A percentile compares a stretch with the other conserved stretches of the same genome.
Conservation (phyloP, 2,797 vertebrate species). For the Pangasius krempfi region DNA sequence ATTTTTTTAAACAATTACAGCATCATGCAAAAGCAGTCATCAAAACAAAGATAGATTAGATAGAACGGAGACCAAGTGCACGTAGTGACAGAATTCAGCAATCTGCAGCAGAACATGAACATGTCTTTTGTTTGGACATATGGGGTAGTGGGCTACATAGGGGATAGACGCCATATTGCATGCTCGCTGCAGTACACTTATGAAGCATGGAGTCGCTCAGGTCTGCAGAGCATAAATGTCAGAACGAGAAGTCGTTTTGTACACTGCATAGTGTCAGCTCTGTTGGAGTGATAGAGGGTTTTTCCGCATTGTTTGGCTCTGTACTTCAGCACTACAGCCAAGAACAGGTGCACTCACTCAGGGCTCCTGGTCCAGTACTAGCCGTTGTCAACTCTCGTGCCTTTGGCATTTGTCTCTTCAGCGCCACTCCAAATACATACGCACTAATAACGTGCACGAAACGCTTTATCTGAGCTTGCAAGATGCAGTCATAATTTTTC, state of each 20-base stretch:
- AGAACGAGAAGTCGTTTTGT: background rate
- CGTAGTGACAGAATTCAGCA: too few relatives aligned
- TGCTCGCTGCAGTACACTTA: background rate
- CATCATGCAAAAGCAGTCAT: background rate
- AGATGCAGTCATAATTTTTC: background rate
- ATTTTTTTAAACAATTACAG: background rate
- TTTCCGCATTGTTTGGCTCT: background rate
- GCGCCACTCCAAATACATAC: background rate
- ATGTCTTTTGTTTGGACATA: background rate
- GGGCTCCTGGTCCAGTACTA: too few relatives aligned
- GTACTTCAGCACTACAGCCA: background rate
- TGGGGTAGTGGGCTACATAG: background rate
- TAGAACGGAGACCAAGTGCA: background rate
- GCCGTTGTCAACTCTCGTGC: background rate
- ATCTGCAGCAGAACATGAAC: too few relatives aligned
- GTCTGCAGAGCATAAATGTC: background rate
- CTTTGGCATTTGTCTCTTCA: background rate
- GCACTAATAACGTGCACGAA: background rate
- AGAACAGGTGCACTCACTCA: constrained; percentile 8
- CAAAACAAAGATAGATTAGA: background rate
- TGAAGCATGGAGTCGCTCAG: background rate
- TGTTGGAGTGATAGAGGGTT: background rate
- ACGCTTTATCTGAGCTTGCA: background rate
- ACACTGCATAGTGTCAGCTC: background rate
- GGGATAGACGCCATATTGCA: background rate